Evolutionary conservation across 2,113 vertebrate species (phyloP).

Genomic region (Ailurus styani): DNA sequence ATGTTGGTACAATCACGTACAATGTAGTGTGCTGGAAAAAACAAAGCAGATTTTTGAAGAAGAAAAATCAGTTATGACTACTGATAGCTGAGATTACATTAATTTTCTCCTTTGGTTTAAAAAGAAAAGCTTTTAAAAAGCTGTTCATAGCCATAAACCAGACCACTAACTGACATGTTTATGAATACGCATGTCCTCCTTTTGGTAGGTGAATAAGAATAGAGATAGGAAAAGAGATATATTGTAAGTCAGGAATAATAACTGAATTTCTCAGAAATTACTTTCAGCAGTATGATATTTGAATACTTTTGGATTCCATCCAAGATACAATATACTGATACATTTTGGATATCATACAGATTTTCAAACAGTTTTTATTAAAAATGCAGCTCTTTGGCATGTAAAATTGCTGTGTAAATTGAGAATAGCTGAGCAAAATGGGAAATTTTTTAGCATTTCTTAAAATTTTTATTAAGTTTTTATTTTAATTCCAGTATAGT

Average conservation of each 20-base stretch:
- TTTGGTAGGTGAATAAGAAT: not conserved
- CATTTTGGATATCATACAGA: not conserved
- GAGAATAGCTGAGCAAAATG: not conserved
- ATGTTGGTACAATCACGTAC: not conserved
- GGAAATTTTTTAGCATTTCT: not conserved
- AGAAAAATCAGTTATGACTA: not conserved
- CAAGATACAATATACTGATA: not conserved
- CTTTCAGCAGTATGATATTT: not conserved
- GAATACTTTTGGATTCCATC: not conserved
- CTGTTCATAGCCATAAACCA: not conserved
- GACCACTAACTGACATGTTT: not conserved
- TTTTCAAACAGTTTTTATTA: not conserved
- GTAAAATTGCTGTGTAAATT: not conserved
- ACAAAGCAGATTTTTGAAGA: not conserved
- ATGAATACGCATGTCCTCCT: not conserved
- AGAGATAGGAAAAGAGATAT: not conserved
- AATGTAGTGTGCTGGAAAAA: not conserved
- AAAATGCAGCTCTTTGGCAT: not conserved
- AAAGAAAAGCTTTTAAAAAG: not conserved
- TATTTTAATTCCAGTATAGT: not conserved
- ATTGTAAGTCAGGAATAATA: not conserved
- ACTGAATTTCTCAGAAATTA: not conserved
- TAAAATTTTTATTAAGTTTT: not conserved
- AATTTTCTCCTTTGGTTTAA: not conserved
- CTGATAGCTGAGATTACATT: not conserved